Evolutionary conservation across 2,797 vertebrate genomes (phyloP), one percentile per base, ranked within the genome.

Genomic region (Rhadinocentrus ornatus): DNA sequence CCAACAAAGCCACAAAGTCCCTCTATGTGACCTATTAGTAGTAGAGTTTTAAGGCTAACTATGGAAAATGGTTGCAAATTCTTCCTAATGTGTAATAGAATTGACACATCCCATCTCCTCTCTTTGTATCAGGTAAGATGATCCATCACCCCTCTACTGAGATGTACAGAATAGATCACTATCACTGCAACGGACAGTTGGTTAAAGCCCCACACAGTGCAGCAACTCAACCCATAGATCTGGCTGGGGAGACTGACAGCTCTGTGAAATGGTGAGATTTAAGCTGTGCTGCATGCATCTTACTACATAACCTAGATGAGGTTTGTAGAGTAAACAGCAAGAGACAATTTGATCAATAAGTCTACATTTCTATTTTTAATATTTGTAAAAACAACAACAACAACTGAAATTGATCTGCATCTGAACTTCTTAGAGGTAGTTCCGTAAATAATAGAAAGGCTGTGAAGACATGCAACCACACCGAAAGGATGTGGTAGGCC

Each of bases 1-100:
- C 73, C 84, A 86, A 86, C 88, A 80, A 73, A 82, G 79, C 69
- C 64, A 78, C 62, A 77, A 46, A 87, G 61, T 57, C 78, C 65
- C 62, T 73, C 67, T 67, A 70, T 31, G 24, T 32, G 31, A 46
- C 67, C 61, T 7, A 39, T 71, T 44, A 16, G 27, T 24, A 56
- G 46, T 66, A 26, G 67, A 69, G 62, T 72, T 69, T 52, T 37
- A 66, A 56, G 11, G 54, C 44, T 62, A 32, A 32, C 31, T 32
- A 32, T 32, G 31, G 31, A 32, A 32, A 31, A 62, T n/a, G 5
- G 26, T 18, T 31, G 24, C n/a, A 44, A 69, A 54, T 34, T 64
- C 20, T 60, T 13, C 9, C 57, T 41, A 35, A 35, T 48, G 26
- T 8, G 34, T n/a, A n/a, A 24, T 15, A 57, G 4, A 55, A 50